phyloP scores from a whole-genome alignment of 2,888 invertebrate species.

The Sclerodermus sp. region DNA sequence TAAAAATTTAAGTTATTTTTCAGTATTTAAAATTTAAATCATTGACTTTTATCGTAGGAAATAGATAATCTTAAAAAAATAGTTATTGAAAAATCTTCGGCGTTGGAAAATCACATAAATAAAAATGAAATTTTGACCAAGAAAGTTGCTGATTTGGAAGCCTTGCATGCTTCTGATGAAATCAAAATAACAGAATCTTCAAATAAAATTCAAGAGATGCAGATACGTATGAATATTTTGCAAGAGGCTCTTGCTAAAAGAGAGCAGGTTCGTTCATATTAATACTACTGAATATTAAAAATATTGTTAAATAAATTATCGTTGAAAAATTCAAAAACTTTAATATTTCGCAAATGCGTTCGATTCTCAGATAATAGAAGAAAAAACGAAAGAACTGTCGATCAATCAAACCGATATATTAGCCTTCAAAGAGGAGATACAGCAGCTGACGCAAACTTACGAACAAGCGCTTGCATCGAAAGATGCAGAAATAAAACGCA shows the following conservation, averaged over 20 bases:
- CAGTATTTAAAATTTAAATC: background rate
- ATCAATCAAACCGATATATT: slow-evolving; percentile 37
- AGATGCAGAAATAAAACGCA: slow-evolving; percentile 35
- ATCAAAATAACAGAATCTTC: background rate
- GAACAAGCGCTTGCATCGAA: slow-evolving; percentile 41
- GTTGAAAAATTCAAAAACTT: background rate
- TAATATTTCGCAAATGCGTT: background rate
- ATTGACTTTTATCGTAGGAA: slow-evolving; percentile 30
- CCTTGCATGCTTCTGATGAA: slow-evolving; percentile 13
- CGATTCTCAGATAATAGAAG: slow-evolving; percentile 35
- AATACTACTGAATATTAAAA: background rate
- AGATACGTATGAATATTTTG: too few species aligned
- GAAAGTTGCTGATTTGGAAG: slow-evolving; percentile 31
- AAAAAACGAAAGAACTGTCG: slow-evolving; percentile 38
- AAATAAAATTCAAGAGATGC: background rate
- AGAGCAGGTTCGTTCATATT: slow-evolving; percentile 34
- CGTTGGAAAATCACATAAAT: slow-evolving; percentile 25
- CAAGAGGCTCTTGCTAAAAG: slow-evolving; percentile 39
- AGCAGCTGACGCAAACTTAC: slow-evolving; percentile 36
- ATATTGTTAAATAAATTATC: background rate
- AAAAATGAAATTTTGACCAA: slow-evolving; percentile 31
- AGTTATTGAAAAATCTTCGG: slow-evolving; percentile 38
- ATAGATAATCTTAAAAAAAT: slow-evolving; percentile 44
- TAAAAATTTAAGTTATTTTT: slow-evolving; percentile 5
- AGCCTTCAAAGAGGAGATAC: slow-evolving; percentile 44